A percentile compares a stretch with the other conserved stretches of the same genome.
Conservation (phyloP, 2,113 vertebrate species). For the Gnathonemus longibarbis region DNA sequence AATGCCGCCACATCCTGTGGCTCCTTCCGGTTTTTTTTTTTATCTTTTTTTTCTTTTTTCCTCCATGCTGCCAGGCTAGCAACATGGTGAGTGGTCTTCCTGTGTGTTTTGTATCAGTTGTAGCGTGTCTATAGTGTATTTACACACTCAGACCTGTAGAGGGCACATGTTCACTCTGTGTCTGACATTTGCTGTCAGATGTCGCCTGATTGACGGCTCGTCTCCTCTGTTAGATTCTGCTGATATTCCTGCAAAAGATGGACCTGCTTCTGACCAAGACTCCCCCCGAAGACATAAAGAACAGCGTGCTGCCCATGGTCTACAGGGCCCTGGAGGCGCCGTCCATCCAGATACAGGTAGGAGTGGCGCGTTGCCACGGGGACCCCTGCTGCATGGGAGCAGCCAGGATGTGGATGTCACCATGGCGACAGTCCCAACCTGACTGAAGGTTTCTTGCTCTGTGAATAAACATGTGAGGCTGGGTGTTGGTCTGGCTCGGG, state of each 20-base stretch:
- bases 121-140: background rate
- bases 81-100: conserved; percentile 91
- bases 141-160: background rate
- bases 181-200: background rate
- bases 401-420: conserved; percentile 59
- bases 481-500: background rate
- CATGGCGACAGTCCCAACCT: background rate
- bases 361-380: background rate
- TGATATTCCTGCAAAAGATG: conserved; percentile 99
- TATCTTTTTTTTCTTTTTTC: conserved; percentile 56
- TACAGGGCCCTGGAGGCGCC: conserved; percentile 94
- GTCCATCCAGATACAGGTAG: conserved; percentile 95
- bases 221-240: conserved; percentile 70
- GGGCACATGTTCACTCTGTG: background rate
- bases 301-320: conserved; percentile 89
- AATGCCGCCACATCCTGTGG: background rate
- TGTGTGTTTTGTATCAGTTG: conserved; percentile 5
- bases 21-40: background rate
- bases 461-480: background rate
- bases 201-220: background rate
- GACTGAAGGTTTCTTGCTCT: background rate
- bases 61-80: conserved; percentile 95
- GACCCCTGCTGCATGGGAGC: conserved; percentile 31
- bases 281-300: conserved; percentile 91
- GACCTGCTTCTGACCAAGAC: conserved; percentile 95